These are phyloP conservation scores for Apis laboriosa DNA, from an alignment of 1,140 invertebrate genomes.

Conservation along the genomic window DNA sequence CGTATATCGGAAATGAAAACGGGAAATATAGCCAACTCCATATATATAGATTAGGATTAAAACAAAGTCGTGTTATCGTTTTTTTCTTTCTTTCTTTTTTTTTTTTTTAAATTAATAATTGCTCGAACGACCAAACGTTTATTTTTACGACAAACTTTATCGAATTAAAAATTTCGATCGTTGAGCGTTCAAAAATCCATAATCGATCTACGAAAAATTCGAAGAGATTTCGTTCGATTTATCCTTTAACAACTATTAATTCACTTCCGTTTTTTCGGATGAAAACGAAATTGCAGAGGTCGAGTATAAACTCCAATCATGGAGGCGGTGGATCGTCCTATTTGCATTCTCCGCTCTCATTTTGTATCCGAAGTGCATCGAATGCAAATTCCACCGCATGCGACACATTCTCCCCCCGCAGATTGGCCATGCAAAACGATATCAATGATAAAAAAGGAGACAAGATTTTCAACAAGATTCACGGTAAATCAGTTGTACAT, in stretches of 20 bases:
- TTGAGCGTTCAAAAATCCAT: no score
- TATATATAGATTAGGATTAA: no score
- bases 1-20: no score
- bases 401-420: background rate
- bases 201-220: no score
- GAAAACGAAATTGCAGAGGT: background rate
- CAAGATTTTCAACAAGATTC: slow-evolving; percentile 40
- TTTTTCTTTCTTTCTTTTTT: no score
- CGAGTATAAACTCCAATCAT: background rate
- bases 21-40: no score
- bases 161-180: no score
- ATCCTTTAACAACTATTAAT: background rate
- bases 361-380: background rate
- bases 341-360: background rate
- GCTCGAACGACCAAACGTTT: no score
- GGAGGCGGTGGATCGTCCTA: background rate
- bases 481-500: slow-evolving; percentile 51
- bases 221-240: background rate
- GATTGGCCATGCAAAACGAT: background rate
- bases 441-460: slow-evolving; percentile 24
- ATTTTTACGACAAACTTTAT: no score
- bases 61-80: no score
- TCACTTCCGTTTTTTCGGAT: background rate
- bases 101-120: no score
- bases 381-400: background rate